phyloP scores from a whole-genome alignment of 2,797 vertebrate species.

The Echeneis naucrates region DNA sequence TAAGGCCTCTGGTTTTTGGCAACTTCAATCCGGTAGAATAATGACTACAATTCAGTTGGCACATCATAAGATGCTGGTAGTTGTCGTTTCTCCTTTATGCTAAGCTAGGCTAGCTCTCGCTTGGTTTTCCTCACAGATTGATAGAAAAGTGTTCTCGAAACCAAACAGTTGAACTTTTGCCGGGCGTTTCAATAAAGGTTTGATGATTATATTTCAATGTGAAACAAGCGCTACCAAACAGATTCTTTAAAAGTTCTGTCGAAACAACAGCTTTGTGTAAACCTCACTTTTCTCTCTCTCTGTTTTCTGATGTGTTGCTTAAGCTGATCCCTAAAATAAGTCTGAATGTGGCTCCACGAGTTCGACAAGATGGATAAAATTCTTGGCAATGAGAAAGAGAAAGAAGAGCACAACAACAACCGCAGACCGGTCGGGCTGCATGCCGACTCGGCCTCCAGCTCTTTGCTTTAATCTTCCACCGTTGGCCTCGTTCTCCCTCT shows the following conservation, averaged over 20 bases:
- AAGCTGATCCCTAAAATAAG: conserved; percentile 34
- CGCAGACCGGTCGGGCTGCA: conserved; percentile 52
- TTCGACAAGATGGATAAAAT: conserved; percentile 51
- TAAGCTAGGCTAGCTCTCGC: conserved; percentile 5
- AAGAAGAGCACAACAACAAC: neutral
- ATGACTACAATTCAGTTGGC: neutral
- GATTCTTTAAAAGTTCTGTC: neutral
- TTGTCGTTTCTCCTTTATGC: neutral
- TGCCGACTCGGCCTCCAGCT: conserved; percentile 33
- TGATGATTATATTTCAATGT: neutral
- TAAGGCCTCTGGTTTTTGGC: neutral
- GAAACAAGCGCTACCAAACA: neutral
- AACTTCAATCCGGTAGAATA: neutral
- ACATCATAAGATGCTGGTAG: neutral
- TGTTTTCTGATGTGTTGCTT: conserved; percentile 6
- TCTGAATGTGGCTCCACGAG: conserved; percentile 71
- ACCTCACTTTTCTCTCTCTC: neutral
- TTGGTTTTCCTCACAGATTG: neutral
- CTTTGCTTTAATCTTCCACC: conserved; percentile 32
- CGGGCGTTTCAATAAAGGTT: neutral
- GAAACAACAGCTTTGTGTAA: neutral
- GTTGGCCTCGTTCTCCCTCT: conserved; percentile 24
- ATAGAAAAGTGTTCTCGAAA: neutral
- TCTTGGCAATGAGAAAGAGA: conserved; percentile 35
- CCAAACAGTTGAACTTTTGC: neutral